These are phyloP conservation scores for Lepidocyrtoides sp. DNA, from an alignment of 2,888 invertebrate genomes.

Conservation along the genomic window DNA sequence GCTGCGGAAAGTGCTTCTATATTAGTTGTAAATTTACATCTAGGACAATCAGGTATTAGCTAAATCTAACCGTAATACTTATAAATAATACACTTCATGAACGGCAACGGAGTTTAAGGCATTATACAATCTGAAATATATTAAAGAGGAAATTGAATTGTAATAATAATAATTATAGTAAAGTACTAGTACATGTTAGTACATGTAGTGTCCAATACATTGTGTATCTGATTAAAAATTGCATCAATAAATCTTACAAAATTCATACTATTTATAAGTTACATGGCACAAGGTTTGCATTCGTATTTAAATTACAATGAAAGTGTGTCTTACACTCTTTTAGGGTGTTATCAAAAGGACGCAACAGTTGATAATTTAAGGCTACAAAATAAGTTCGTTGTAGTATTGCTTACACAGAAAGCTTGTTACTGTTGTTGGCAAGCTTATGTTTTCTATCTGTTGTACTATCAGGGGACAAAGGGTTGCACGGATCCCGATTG, in stretches of 20 bases:
- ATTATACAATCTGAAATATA: not conserved
- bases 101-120: not conserved
- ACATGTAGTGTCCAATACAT: too few species aligned
- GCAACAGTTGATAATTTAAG: conserved; percentile 48
- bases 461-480: conserved; percentile 83
- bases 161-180: not conserved
- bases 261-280: conserved; percentile 75
- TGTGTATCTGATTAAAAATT: not conserved
- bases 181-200: too few species aligned
- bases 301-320: conserved; percentile 64
- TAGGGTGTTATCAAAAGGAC: not conserved
- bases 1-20: conserved; percentile 21
- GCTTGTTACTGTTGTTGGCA: conserved; percentile 11
- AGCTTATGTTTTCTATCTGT: conserved; percentile 74
- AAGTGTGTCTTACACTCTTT: conserved; percentile 13
- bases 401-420: conserved; percentile 6
- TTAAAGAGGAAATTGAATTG: not conserved
- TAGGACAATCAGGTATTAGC: not conserved
- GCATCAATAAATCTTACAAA: conserved; percentile 7
- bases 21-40: not conserved
- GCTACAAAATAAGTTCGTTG: conserved; percentile 54
- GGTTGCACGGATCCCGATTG: conserved; percentile 80
- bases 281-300: conserved; percentile 79
- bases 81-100: not conserved
- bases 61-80: not conserved